Evolutionary conservation across 1,140 invertebrate species (phyloP).

Genomic region (Oryctes rhinoceros): DNA sequence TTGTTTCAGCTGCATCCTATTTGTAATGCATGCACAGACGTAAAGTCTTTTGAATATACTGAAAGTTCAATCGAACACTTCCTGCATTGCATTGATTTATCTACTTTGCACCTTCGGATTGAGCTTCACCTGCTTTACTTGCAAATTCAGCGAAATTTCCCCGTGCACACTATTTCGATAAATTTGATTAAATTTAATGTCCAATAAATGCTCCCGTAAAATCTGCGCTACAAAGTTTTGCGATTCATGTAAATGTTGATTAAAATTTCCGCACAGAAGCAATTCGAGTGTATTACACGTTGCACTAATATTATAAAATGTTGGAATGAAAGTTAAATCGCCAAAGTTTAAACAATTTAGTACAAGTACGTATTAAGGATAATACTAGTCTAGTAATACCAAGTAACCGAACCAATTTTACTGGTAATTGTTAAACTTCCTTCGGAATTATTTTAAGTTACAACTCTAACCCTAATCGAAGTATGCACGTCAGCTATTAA

Average conservation of each 20-base stretch:
- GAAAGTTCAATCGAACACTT: conserved; percentile 29
- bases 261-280: conserved; percentile 37
- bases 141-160: conserved; percentile 8
- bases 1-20: conserved; percentile 27
- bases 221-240: conserved; percentile 5
- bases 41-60: not conserved
- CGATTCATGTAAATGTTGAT: conserved; percentile 39
- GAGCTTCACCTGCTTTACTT: not conserved
- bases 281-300: conserved; percentile 39
- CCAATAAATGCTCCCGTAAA: not conserved
- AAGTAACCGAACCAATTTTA: conserved; percentile 41
- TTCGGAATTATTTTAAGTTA: conserved; percentile 38
- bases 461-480: conserved; percentile 18
- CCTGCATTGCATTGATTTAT: conserved; percentile 1
- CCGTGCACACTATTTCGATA: not conserved
- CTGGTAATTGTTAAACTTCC: conserved; percentile 40
- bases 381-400: conserved; percentile 22
- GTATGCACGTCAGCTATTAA: conserved; percentile 25
- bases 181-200: conserved; percentile 35
- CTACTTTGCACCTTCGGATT: conserved; percentile 1
- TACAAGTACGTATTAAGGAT: conserved; percentile 41
- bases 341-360: conserved; percentile 41
- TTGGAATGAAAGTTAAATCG: conserved; percentile 40
- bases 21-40: not conserved
- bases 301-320: conserved; percentile 38